Conservation (phyloP, 2,113 vertebrate species). For the Lepus americanus region DNA sequence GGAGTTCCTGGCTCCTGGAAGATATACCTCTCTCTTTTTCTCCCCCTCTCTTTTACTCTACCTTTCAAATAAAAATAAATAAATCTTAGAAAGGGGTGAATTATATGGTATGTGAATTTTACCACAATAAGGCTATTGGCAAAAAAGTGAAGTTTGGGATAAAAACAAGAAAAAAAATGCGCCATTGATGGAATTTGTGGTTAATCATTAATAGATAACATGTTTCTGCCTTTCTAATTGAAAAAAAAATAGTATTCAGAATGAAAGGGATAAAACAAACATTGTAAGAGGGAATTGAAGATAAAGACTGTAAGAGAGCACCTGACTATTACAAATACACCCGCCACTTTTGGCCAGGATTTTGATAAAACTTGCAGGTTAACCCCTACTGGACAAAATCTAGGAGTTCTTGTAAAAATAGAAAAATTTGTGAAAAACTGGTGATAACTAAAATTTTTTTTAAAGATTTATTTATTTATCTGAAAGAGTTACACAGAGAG, state of each 20-base stretch:
- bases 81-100: too few relatives aligned
- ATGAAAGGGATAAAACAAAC: slow-evolving; percentile 70
- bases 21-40: too few relatives aligned
- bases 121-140: not conserved
- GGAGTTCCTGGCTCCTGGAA: too few relatives aligned
- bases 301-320: slow-evolving; percentile 45
- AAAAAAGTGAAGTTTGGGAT: not conserved
- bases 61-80: too few relatives aligned
- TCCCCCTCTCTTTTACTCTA: too few relatives aligned
- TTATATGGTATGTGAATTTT: too few relatives aligned
- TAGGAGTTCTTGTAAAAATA: slow-evolving; percentile 1
- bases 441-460: not conserved
- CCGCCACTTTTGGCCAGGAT: not conserved
- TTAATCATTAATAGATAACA: slow-evolving; percentile 46
- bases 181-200: slow-evolving; percentile 24
- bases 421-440: not conserved
- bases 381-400: slow-evolving; percentile 29
- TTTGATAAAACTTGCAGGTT: slow-evolving; percentile 46
- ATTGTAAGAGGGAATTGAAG: slow-evolving; percentile 59
- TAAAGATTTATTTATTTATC: too few relatives aligned
- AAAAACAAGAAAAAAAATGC: slow-evolving; percentile 25
- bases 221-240: slow-evolving; percentile 31
- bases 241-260: slow-evolving; percentile 43
- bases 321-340: slow-evolving; percentile 57
- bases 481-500: too few relatives aligned